phyloP scores from a whole-genome alignment of 2,888 invertebrate species.

The Halocaridina rubra region DNA sequence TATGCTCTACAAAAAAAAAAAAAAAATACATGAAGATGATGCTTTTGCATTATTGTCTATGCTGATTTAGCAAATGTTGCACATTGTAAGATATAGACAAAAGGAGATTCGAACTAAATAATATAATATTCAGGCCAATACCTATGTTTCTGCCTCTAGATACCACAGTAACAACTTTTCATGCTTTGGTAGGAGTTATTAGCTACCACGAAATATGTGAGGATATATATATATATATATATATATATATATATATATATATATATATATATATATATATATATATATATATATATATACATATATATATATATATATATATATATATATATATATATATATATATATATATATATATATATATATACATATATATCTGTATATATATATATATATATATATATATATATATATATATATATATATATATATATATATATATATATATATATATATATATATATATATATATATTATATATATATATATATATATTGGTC shows the following conservation, averaged over 20 bases:
- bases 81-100: too few relatives aligned
- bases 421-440: constrained; percentile 6
- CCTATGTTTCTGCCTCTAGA: too few relatives aligned
- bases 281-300: background rate
- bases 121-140: too few relatives aligned
- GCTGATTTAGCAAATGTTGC: too few relatives aligned
- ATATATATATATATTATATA: constrained; percentile 6
- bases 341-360: constrained; percentile 16
- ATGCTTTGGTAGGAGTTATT: too few relatives aligned
- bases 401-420: constrained; percentile 16
- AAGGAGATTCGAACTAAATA: too few relatives aligned
- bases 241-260: background rate
- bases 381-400: constrained; percentile 4
- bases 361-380: background rate
- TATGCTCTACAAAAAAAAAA: too few relatives aligned
- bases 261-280: background rate
- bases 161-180: too few relatives aligned
- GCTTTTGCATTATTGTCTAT: too few relatives aligned
- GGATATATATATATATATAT: background rate
- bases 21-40: too few relatives aligned
- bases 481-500: background rate
- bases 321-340: constrained; percentile 16
- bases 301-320: constrained; percentile 12
- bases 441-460: constrained; percentile 18
- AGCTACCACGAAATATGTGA: background rate